These are phyloP conservation scores for Barbus barbus DNA, from an alignment of 2,113 vertebrate species.

Conservation along the genomic window DNA sequence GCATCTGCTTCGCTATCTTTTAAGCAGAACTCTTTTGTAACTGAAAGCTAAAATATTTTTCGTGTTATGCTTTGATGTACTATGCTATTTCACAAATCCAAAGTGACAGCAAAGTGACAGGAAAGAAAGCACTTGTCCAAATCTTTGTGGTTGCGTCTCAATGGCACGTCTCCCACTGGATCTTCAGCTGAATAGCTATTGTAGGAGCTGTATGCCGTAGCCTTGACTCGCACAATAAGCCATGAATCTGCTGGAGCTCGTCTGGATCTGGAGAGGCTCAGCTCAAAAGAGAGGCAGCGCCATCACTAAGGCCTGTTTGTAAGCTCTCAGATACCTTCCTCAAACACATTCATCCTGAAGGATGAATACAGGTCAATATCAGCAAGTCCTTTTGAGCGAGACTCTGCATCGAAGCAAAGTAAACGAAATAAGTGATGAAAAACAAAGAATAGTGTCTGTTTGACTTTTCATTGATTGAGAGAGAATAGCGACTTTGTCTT, in stretches of 20 bases:
- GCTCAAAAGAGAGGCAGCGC: conserved; percentile 22
- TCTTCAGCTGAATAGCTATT: conserved; percentile 36
- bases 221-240: conserved; percentile 41
- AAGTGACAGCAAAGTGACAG: not conserved
- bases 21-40: not conserved
- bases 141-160: not conserved
- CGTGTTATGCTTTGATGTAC: not conserved
- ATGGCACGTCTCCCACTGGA: conserved; percentile 17
- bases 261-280: conserved; percentile 5
- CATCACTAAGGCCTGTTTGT: not conserved
- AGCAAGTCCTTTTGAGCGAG: conserved; percentile 21
- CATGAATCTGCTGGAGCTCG: conserved; percentile 9
- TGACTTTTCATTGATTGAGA: not conserved
- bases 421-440: not conserved
- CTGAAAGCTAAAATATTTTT: not conserved
- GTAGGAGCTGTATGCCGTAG: conserved; percentile 8
- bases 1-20: not conserved
- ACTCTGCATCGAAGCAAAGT: not conserved
- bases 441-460: not conserved
- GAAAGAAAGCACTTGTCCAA: not conserved
- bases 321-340: conserved; percentile 14
- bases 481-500: not conserved
- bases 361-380: conserved; percentile 36
- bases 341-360: conserved; percentile 8
- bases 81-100: not conserved